Percentiles rank a stretch among this genome's conserved stretches.
Evolutionary conservation across 1,140 invertebrate species (phyloP).

Genomic region (Patella vulgata): DNA sequence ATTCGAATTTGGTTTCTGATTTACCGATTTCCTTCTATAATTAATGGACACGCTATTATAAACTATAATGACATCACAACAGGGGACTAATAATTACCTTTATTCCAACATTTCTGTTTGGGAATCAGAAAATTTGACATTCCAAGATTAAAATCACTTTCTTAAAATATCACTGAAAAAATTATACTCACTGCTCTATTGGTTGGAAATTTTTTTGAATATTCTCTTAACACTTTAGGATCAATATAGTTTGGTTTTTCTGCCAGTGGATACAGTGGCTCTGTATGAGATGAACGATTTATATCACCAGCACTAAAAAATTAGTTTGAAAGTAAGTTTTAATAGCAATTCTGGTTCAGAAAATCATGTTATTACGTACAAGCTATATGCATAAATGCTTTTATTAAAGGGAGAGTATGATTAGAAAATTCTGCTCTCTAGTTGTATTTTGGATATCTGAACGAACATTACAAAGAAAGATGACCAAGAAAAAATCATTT

Average conservation of each 20-base stretch:
- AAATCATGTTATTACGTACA: not conserved
- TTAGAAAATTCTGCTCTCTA: too few relatives aligned
- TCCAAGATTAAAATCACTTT: too few relatives aligned
- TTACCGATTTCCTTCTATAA: too few relatives aligned
- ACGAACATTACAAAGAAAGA: too few relatives aligned
- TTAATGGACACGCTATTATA: too few relatives aligned
- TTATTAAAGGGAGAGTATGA: slow-evolving; percentile 1
- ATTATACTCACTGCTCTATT: too few relatives aligned
- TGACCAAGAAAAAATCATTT: too few relatives aligned
- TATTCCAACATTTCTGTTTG: not conserved
- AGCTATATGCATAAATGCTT: not conserved
- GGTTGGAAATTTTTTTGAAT: slow-evolving; percentile 18
- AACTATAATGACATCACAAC: too few relatives aligned
- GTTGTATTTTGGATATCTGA: too few relatives aligned
- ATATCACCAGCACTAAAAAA: not conserved
- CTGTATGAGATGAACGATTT: slow-evolving; percentile 5
- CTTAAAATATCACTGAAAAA: too few relatives aligned
- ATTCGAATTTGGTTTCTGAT: too few relatives aligned
- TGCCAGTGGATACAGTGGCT: slow-evolving; percentile 16
- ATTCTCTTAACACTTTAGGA: slow-evolving; percentile 23
- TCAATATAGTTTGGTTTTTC: slow-evolving; percentile 37
- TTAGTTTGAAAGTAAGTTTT: not conserved
- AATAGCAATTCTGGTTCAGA: not conserved
- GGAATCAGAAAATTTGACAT: slow-evolving; percentile 7
- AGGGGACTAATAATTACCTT: too few relatives aligned